A percentile compares a stretch with the other conserved stretches of the same genome.
These are phyloP conservation scores for Oreohelix idahoensis DNA, from an alignment of 1,140 invertebrate genomes.

Conservation along the genomic window DNA sequence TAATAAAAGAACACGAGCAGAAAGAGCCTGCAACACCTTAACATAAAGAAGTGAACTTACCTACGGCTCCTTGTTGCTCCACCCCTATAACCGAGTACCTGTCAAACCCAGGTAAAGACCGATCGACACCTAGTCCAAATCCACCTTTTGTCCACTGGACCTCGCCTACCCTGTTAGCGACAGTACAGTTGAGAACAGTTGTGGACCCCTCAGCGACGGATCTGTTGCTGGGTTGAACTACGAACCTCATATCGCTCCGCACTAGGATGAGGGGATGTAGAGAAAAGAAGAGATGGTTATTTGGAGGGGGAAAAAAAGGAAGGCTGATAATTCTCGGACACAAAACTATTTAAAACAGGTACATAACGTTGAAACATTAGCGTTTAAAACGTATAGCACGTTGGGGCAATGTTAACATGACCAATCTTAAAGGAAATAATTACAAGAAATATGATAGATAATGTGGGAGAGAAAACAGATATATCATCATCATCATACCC, in stretches of 20 bases:
- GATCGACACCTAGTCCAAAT: conserved; percentile 89
- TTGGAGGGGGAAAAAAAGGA: neutral
- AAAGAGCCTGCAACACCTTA: neutral
- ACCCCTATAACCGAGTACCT: conserved; percentile 94
- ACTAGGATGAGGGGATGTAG: neutral
- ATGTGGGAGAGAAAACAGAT: too few relatives aligned
- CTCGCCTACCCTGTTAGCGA: conserved; percentile 85
- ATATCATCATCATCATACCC: too few relatives aligned
- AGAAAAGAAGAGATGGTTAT: neutral
- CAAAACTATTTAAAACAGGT: neutral
- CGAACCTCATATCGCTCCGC: conserved; percentile 11
- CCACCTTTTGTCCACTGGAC: conserved; percentile 97
- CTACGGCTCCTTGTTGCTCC: conserved; percentile 73
- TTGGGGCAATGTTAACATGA: too few relatives aligned
- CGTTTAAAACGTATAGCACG: neutral
- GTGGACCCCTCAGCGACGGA: conserved; percentile 74
- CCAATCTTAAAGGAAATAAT: too few relatives aligned
- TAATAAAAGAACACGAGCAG: too few relatives aligned
- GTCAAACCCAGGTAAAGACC: conserved; percentile 90
- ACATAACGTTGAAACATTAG: neutral
- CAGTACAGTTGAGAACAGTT: conserved; percentile 87
- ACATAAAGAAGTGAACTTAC: neutral
- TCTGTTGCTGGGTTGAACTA: conserved; percentile 21
- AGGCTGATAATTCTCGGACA: neutral
- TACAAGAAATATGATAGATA: too few relatives aligned